Evolutionary conservation across 2,113 vertebrate species (phyloP).

Genomic region (Phrynosoma platyrhinos): DNA sequence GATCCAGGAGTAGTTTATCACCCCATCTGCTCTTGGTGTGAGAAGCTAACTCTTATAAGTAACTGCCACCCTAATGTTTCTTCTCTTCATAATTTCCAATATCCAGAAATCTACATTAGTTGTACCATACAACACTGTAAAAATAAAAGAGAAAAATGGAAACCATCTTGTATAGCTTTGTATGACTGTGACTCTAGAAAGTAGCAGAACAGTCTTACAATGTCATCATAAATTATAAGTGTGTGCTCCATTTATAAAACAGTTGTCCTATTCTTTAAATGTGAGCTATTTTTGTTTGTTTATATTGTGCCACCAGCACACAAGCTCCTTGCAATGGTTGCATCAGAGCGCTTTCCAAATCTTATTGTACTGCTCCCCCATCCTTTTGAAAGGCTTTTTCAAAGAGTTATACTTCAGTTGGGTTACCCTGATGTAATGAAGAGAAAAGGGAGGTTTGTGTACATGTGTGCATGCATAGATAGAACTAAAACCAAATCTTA

Average conservation of each 20-base stretch:
- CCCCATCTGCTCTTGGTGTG: background rate
- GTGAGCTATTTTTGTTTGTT: background rate
- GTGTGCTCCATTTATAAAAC: conserved; percentile 1
- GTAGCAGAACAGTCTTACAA: background rate
- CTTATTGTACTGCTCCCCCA: fast-evolving
- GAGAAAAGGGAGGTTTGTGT: conserved; percentile 49
- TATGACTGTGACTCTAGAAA: background rate
- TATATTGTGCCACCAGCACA: background rate
- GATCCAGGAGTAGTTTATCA: background rate
- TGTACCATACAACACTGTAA: background rate
- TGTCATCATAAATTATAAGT: background rate
- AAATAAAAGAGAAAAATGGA: background rate
- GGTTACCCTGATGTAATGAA: conserved; percentile 33
- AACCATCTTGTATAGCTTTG: too few relatives aligned
- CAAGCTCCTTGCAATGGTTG: background rate
- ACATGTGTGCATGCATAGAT: conserved; percentile 53
- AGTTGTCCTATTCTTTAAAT: background rate
- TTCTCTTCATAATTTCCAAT: background rate
- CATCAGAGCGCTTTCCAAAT: conserved; percentile 24
- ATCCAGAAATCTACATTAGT: background rate
- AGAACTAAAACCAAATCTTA: conserved; percentile 59
- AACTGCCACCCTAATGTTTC: background rate
- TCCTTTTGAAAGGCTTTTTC: background rate
- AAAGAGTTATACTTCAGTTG: background rate
- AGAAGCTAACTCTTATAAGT: background rate